These are phyloP conservation scores for zebrafish (Danio rerio) DNA, from an alignment of 2,113 vertebrate species.

Conservation along the genomic window GRCz12tu NC_133185.1:38925001-38925500, in stretches of 20 bases:
- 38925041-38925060: slow-evolving; percentile 40
- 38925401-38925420: neutral
- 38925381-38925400: neutral
- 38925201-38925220: slow-evolving; percentile 32
- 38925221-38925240: slow-evolving; percentile 71
- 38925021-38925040: slow-evolving; percentile 71
- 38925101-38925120: slow-evolving; percentile 31
- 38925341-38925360: neutral
- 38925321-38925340: neutral
- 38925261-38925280: slow-evolving; percentile 81
- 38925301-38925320: slow-evolving; percentile 80
- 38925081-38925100: slow-evolving; percentile 33
- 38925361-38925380: neutral
- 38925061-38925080: neutral
- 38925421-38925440: too few relatives aligned
- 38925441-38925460: neutral
- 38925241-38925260: slow-evolving; percentile 81
- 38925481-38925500: neutral
- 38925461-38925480: neutral
- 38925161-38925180: slow-evolving; percentile 67
- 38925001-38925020: slow-evolving; percentile 51
- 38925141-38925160: slow-evolving; percentile 49
- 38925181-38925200: slow-evolving; percentile 11
- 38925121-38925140: slow-evolving; percentile 48
- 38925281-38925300: slow-evolving; percentile 80